A percentile compares a stretch with the other conserved stretches of the same genome.
phyloP scores from a whole-genome alignment of 2,113 vertebrate genomes.

The Gopherus flavomarginatus region DNA sequence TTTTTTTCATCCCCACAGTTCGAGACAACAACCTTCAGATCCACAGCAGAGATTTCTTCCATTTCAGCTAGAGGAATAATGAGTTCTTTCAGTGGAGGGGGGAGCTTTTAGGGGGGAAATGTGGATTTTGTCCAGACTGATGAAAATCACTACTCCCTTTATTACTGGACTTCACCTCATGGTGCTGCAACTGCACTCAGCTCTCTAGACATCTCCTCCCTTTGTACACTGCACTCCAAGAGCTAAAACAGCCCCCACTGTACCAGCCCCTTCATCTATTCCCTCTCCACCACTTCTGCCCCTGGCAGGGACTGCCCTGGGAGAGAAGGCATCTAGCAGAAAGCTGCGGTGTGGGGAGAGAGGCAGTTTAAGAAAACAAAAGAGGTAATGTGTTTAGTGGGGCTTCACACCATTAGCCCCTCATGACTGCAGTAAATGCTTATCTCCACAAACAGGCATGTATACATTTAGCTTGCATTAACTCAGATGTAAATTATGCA shows the following conservation, averaged over 20 bases:
- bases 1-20: neutral
- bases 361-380: neutral
- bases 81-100: neutral
- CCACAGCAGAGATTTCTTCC: neutral
- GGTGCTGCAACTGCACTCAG: neutral
- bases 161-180: neutral
- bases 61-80: neutral
- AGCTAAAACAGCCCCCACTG: neutral
- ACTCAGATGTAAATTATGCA: neutral
- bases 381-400: neutral
- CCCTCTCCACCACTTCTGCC: fast-evolving
- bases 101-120: neutral
- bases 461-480: neutral
- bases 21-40: neutral
- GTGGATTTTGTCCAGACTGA: no score
- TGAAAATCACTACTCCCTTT: neutral
- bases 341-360: neutral
- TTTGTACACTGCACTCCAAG: fast-evolving
- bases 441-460: neutral
- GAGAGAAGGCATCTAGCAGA: neutral
- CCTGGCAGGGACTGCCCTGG: neutral
- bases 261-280: neutral
- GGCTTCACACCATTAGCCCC: neutral
- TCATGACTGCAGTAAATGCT: neutral
- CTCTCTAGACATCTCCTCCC: neutral